Evolutionary conservation across 2,113 vertebrate species (phyloP).

Genomic region (Plectropomus leopardus): DNA sequence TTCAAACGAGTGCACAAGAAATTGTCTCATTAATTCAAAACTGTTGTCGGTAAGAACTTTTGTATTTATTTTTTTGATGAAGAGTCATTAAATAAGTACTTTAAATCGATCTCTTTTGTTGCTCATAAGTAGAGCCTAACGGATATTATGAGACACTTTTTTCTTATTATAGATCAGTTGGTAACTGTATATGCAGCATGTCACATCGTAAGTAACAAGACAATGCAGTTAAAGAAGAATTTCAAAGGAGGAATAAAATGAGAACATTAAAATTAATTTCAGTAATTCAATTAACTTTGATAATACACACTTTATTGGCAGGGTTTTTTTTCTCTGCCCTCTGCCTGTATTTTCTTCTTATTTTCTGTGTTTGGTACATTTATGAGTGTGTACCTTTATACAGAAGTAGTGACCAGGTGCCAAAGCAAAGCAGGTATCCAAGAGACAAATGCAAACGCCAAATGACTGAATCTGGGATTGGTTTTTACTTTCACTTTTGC

Average conservation of each 20-base stretch:
- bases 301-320: not conserved
- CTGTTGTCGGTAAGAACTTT: no score
- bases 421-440: no score
- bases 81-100: not conserved
- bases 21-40: not conserved
- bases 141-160: not conserved
- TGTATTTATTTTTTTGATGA: conserved; percentile 4
- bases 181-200: not conserved
- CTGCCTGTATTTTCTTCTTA: no score
- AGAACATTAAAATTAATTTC: not conserved
- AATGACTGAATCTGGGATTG: no score
- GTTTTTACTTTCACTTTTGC: no score
- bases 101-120: not conserved
- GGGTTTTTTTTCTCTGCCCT: no score
- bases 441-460: no score
- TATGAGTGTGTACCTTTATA: no score
- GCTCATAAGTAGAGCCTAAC: not conserved
- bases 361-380: no score
- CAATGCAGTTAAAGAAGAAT: not conserved
- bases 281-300: not conserved
- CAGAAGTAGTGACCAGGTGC: no score
- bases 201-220: not conserved
- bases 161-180: not conserved
- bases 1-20: conserved; percentile 10
- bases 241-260: not conserved